These are phyloP conservation scores for Pseudonaja textilis DNA, from an alignment of 2,113 vertebrate species.

Conservation along the genomic window DNA sequence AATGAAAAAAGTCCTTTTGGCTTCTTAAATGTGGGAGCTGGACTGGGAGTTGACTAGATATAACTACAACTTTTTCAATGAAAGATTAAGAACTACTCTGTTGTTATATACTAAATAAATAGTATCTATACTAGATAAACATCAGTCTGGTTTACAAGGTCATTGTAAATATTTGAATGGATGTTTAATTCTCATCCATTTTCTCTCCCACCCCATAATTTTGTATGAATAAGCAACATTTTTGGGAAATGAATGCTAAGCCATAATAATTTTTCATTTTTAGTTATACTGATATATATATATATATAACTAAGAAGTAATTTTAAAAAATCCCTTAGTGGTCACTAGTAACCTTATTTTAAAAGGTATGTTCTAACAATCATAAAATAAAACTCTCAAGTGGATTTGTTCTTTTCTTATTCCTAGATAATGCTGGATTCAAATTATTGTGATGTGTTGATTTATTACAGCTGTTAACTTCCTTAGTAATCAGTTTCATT, in stretches of 20 bases:
- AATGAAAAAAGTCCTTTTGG: neutral
- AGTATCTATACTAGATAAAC: constrained; percentile 17
- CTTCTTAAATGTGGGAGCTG: neutral
- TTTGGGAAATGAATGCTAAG: constrained; percentile 39
- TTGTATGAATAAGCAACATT: constrained; percentile 15
- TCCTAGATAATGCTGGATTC: constrained; percentile 49
- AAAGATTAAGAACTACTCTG: neutral
- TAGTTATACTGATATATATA: constrained; percentile 13
- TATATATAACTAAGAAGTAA: neutral
- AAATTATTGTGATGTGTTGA: constrained; percentile 72
- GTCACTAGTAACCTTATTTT: constrained; percentile 13
- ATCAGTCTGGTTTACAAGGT: constrained; percentile 7
- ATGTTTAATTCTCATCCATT: constrained; percentile 5
- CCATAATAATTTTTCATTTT: constrained; percentile 4
- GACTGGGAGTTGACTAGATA: neutral
- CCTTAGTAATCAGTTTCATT: constrained; percentile 74
- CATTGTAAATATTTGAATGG: neutral
- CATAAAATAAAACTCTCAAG: constrained; percentile 30
- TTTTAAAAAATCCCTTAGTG: neutral
- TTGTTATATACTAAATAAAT: constrained; percentile 4
- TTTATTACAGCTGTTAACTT: constrained; percentile 73
- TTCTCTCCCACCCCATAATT: neutral
- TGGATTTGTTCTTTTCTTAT: constrained; percentile 43
- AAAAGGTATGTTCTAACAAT: constrained; percentile 41
- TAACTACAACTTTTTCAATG: constrained; percentile 20